Evolutionary conservation across 2,797 vertebrate genomes (phyloP).

Genomic region (Glossophaga mutica): DNA sequence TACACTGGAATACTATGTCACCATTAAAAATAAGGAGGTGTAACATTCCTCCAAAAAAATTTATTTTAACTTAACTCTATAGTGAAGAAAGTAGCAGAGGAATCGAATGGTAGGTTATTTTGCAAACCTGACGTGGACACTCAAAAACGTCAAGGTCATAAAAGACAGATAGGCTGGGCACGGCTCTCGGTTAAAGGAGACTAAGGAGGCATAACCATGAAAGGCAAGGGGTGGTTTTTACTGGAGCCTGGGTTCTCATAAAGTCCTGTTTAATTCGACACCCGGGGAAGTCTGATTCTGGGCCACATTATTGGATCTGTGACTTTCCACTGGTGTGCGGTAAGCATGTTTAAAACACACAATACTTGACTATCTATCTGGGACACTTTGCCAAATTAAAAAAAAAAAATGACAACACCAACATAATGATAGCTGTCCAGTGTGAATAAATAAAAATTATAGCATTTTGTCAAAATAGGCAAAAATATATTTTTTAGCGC

Average conservation of each 20-base stretch:
- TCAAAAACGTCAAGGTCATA: background rate
- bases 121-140: background rate
- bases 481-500: background rate
- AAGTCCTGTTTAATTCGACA: background rate
- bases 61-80: background rate
- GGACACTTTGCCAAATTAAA: background rate
- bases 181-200: background rate
- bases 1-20: background rate
- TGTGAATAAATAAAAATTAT: background rate
- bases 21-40: background rate
- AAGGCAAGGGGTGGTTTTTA: background rate
- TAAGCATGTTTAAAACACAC: background rate
- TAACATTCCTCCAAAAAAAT: background rate
- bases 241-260: background rate
- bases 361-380: background rate
- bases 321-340: background rate
- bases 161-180: background rate
- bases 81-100: background rate
- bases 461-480: background rate
- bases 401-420: background rate
- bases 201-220: background rate
- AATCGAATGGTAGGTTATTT: background rate
- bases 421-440: background rate
- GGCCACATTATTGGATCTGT: background rate
- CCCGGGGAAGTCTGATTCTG: background rate